A percentile compares a stretch with the other conserved stretches of the same genome.
Conservation (phyloP, 2,888 invertebrate genomes). For the Oasisia sp. region DNA sequence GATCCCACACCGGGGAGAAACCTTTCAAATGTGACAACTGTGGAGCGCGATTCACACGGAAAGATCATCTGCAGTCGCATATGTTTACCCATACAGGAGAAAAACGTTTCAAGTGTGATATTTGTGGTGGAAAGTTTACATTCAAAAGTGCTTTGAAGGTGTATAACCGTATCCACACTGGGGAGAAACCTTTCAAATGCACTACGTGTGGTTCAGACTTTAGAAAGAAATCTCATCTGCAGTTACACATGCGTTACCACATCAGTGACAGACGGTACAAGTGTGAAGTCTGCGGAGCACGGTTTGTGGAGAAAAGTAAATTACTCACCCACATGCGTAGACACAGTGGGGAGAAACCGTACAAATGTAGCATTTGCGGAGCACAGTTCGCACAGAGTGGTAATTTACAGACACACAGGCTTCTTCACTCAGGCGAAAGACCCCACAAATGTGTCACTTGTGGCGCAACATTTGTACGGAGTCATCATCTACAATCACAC, state of each 20-base stretch:
- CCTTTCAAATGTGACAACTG: neutral
- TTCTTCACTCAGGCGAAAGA: neutral
- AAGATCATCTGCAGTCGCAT: neutral
- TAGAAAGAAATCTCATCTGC: too few species aligned
- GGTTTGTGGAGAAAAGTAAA: too few species aligned
- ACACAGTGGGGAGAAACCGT: neutral
- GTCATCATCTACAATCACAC: too few species aligned
- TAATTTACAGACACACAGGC: neutral
- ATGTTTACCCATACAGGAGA: too few species aligned
- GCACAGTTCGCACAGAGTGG: neutral
- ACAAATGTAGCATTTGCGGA: neutral
- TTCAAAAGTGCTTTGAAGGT: neutral
- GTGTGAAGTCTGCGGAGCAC: too few species aligned
- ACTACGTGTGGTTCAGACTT: too few species aligned
- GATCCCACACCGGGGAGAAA: neutral
- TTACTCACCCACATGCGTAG: too few species aligned
- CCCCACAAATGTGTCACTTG: neutral
- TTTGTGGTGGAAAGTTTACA: neutral
- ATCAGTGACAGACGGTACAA: too few species aligned
- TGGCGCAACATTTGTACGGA: too few species aligned
- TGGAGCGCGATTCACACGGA: neutral
- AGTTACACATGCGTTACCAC: neutral
- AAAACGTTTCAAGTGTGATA: neutral
- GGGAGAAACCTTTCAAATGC: neutral
- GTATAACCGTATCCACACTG: neutral